Base-by-base conservation (phyloP, 35 echinoderm and acorn worm species). In the Heliocidaris tuberculata region DNA sequence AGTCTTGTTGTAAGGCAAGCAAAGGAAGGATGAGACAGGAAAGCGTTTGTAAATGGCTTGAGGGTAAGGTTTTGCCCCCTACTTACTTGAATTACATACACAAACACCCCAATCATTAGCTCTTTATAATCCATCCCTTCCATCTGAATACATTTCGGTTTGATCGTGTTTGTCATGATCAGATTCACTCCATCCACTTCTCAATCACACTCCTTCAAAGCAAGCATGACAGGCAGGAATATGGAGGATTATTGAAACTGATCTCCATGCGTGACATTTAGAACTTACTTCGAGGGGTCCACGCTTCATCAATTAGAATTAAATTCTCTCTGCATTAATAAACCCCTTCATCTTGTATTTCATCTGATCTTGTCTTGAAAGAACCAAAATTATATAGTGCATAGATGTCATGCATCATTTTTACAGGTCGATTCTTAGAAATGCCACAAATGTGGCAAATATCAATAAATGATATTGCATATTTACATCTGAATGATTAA, bases 61-160 rank as follows among this genome's bases (percentile, higher is more conserved):
- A 89, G 87, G 87, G 86, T 21, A 89, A 89, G 87, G 47, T 48
- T 17, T 32, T 48, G 87, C 87, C 87, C 87, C 87, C 87, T 89
- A 89, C 87, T 48, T 89, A 48, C 29, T 48, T 17, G 5, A 47
- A 89, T 89, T 89, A 47, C 31, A 31, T 32, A 42, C 24, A 89
- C 47, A 89, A 89, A 89, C 87, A 89, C 65, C 65, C 65, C 65
- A 8, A 78, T 78, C 65, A 78, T 78, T 78, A 78, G 19, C 21
- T 78, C 65, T 78, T 78, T 78, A 78, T 6, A 78, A 78, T 78
- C 65, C 21, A 21, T 78, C 27, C 65, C 21, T 78, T 78, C 65
- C 21, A n/a, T 78, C 65, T 78, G 65, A 78, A 78, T 78, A 78
- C 65, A 78, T 78, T 78, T 78, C n/a, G 27, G 27, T 78, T 78